phyloP scores from a whole-genome alignment of 2,113 vertebrate species.

The Mesitornis unicolor region DNA sequence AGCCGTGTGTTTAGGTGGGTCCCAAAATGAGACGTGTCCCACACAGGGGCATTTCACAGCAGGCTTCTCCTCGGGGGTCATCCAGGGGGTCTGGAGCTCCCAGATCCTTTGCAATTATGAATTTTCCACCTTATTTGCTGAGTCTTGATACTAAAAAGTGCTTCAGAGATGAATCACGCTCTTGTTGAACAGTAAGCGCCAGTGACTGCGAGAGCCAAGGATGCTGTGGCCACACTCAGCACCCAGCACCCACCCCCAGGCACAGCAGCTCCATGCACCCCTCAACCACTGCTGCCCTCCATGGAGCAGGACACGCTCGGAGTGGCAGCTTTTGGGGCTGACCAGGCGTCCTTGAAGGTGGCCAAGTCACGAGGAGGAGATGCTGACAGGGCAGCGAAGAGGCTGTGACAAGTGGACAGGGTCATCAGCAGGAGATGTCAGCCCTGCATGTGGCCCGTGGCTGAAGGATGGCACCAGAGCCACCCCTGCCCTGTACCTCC shows the following conservation, averaged over 20 bases:
- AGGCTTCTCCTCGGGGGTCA: not conserved
- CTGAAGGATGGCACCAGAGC: not conserved
- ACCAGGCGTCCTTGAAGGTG: not conserved
- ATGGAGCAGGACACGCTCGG: no score
- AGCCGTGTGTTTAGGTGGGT: fast-evolving
- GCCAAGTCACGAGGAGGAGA: fast-evolving
- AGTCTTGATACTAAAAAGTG: not conserved
- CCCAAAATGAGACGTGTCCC: fast-evolving
- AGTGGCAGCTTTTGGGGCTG: not conserved
- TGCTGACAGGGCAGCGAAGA: not conserved
- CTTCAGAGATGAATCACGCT: not conserved
- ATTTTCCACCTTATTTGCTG: not conserved
- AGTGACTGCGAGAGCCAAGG: not conserved
- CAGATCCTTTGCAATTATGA: not conserved
- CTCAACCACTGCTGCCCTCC: not conserved
- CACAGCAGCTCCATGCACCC: fast-evolving
- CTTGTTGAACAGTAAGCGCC: not conserved
- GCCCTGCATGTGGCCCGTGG: not conserved
- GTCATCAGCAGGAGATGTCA: not conserved
- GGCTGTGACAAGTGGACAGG: not conserved
- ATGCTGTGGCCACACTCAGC: not conserved
- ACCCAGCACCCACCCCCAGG: not conserved
- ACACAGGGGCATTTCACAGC: fast-evolving
- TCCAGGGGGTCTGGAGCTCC: not conserved
- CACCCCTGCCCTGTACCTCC: not conserved